A percentile compares a stretch with the other conserved stretches of the same genome.
Evolutionary conservation across 92 coral and sea anemone genomes (phyloP).

Genomic region (Umimayanthus chanpuru): DNA sequence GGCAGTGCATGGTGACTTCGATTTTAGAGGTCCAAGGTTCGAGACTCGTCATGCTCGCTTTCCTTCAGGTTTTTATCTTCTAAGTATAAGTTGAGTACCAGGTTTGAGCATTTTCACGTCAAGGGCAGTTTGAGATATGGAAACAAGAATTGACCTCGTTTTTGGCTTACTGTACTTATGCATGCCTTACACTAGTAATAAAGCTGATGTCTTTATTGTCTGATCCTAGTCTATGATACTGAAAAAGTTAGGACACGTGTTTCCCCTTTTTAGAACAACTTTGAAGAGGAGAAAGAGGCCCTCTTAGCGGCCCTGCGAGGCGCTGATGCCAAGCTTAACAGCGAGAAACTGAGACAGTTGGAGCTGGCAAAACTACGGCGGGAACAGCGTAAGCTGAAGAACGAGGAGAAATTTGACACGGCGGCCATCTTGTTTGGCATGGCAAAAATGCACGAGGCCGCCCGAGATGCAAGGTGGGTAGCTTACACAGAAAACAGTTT

Average conservation of each 20-base stretch:
- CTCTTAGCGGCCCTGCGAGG: constrained; percentile 85
- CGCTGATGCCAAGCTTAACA: constrained; percentile 79
- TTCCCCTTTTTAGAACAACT: constrained; percentile 74
- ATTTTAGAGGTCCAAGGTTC: no score
- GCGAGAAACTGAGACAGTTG: constrained; percentile 85
- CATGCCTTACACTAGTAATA: background rate
- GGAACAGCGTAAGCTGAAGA: constrained; percentile 82
- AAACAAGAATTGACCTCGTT: no score
- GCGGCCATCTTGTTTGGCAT: constrained; percentile 90
- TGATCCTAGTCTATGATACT: background rate
- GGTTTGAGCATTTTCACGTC: no score
- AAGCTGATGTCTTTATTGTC: no score
- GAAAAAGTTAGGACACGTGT: background rate
- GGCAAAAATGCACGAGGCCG: constrained; percentile 85
- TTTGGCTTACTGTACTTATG: no score
- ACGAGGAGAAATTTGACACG: constrained; percentile 93
- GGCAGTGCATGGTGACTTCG: no score
- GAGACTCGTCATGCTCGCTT: no score
- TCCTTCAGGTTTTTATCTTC: no score
- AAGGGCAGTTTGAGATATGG: no score
- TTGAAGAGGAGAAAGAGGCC: constrained; percentile 94
- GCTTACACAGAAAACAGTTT: background rate
- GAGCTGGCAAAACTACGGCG: constrained; percentile 94
- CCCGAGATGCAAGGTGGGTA: constrained; percentile 84
- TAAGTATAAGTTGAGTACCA: no score